These are phyloP conservation scores for Crocidura indochinensis DNA, from an alignment of 2,797 vertebrate genomes.

Conservation along the genomic window DNA sequence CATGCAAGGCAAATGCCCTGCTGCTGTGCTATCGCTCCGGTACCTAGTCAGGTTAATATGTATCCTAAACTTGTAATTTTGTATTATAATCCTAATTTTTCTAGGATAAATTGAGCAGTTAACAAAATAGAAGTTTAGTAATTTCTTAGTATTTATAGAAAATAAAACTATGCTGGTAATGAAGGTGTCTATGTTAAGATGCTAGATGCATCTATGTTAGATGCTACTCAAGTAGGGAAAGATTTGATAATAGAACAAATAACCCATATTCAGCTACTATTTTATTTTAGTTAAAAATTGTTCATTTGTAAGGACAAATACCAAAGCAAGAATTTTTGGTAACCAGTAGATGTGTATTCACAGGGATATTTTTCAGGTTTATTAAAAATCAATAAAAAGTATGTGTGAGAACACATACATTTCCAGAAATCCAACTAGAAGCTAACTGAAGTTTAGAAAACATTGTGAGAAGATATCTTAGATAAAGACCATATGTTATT, in stretches of 20 bases:
- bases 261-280: background rate
- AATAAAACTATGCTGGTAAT: background rate
- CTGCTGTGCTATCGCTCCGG: too few species aligned
- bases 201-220: background rate
- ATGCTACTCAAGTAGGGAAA: background rate
- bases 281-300: background rate
- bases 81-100: too few species aligned
- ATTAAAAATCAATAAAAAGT: background rate
- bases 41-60: too few species aligned
- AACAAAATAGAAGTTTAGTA: slow-evolving; percentile 15
- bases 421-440: slow-evolving; percentile 12
- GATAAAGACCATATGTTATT: background rate
- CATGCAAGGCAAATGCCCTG: too few species aligned
- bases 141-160: slow-evolving; percentile 35
- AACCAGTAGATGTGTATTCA: background rate
- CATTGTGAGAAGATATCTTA: slow-evolving; percentile 9
- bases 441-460: background rate
- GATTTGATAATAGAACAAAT: background rate
- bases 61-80: too few species aligned
- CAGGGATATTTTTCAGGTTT: background rate
- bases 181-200: background rate
- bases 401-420: background rate
- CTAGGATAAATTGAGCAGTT: slow-evolving; percentile 8
- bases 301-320: slow-evolving; percentile 40
- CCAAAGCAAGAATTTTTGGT: background rate